A percentile compares a stretch with the other conserved stretches of the same genome.
phyloP scores from a whole-genome alignment of 1,140 invertebrate genomes.

The Littorina saxatilis region DNA sequence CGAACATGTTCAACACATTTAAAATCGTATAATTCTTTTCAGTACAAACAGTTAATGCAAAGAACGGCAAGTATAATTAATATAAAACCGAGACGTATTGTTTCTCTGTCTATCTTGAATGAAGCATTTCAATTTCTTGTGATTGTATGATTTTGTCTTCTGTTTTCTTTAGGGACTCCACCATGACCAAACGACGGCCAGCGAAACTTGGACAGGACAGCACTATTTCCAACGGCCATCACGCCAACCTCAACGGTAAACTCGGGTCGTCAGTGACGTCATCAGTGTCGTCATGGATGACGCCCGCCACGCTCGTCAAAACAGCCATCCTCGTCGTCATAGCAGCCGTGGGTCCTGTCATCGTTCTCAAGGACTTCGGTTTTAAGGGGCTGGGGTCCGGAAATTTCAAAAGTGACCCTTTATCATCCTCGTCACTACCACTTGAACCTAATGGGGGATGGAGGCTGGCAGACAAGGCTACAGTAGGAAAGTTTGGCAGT shows the following conservation, averaged over 20 bases:
- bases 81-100: too few relatives aligned
- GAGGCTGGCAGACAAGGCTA: conserved; percentile 50
- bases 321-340: background rate
- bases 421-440: background rate
- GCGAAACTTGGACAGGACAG: background rate
- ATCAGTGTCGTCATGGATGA: background rate
- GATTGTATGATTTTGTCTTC: background rate
- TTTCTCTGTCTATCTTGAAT: too few relatives aligned
- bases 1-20: too few relatives aligned
- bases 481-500: conserved; percentile 45
- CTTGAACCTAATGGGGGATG: conserved; percentile 46
- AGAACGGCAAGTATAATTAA: too few relatives aligned
- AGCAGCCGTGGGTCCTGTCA: background rate
- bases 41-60: too few relatives aligned
- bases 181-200: conserved; percentile 14
- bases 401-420: too few relatives aligned
- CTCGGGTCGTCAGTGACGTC: background rate
- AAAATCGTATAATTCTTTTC: too few relatives aligned
- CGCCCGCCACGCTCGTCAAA: background rate
- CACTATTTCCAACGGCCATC: background rate
- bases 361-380: conserved; percentile 21
- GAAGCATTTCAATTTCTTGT: too few relatives aligned
- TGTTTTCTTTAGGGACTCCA: background rate
- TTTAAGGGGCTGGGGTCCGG: background rate
- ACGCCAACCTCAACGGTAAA: background rate